These are phyloP conservation scores for Zaprionus camerounensis DNA, from an alignment of 1,140 invertebrate genomes.

Conservation along the genomic window DNA sequence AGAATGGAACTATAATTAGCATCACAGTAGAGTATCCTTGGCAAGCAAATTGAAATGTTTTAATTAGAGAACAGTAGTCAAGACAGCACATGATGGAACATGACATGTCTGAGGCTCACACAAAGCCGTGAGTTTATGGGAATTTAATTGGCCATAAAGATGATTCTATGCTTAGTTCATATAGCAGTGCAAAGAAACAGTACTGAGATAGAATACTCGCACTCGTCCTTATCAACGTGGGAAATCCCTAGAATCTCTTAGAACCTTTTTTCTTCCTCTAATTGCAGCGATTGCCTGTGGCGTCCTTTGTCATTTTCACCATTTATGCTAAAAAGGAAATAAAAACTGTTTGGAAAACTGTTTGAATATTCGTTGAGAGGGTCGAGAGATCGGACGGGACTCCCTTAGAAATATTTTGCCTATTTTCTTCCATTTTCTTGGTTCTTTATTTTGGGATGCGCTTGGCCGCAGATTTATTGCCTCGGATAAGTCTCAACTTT, in stretches of 20 bases:
- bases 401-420: conserved; percentile 47
- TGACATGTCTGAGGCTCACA: conserved; percentile 8
- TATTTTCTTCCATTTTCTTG: conserved; percentile 62
- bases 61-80: conserved; percentile 45
- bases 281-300: conserved; percentile 72
- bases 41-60: conserved; percentile 48
- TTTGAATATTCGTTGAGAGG: conserved; percentile 67
- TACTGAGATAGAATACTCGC: background rate
- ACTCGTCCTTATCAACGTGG: conserved; percentile 57
- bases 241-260: conserved; percentile 48
- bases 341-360: conserved; percentile 67
- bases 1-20: conserved; percentile 44
- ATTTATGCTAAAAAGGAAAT: conserved; percentile 79
- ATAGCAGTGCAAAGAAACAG: background rate
- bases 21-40: conserved; percentile 55
- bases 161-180: background rate
- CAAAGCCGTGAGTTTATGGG: conserved; percentile 39
- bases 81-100: background rate
- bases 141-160: conserved; percentile 53
- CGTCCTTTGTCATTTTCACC: conserved; percentile 52
- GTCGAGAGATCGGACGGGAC: conserved; percentile 35
- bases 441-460: conserved; percentile 60
- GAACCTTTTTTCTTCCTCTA: conserved; percentile 54
- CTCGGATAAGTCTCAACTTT: conserved; percentile 50
- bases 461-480: conserved; percentile 78